Base-by-base conservation (phyloP, 2,888 invertebrate genomes). In the Drosophila fungiperda region DNA sequence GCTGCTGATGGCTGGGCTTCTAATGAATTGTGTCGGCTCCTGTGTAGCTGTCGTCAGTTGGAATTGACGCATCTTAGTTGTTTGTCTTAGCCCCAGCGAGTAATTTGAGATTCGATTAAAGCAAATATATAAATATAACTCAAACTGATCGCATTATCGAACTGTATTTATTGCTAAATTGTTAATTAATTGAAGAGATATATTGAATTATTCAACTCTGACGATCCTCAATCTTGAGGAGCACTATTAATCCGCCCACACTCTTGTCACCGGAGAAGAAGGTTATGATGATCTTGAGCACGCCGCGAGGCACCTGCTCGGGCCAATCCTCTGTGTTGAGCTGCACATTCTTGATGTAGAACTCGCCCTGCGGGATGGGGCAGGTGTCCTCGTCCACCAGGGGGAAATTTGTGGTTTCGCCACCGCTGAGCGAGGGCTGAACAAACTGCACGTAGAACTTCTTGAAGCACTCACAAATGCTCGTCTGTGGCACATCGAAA, bases 301-400 rank as follows among this genome's bases (percentile, higher is more conserved):
- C 76, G 20, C 91, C 92, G 3, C 89, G 86, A 0, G 90, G 92
- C 62, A 92, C 81, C 54, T 90, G 89, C 36, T 83, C 82, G 8
- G 92, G 92, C 91, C 91, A 91, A 15, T 83, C 78, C 0, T 89
- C 74, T 0, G 89, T 90, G 26, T 91, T 87, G 36, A 91, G 78
- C 0, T 74, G 26, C 0, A 91, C 66, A 9, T 78, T 78, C 20
- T 85, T 90, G 2, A 92, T 63, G 33, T 77, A 91, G 60, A 78
- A 91, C 9, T 81, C 81, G 5, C 92, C 92, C 35, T 83, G 57
- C 0, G 92, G 92, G 32, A 91, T 74, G 15, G 91, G 91, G 23
- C 91, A 91, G 11, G 83, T 69, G 6, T 88, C 77, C 0, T 90
- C 91, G 29, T 83, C 86, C 33, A 91, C 85, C 11, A 68, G 11